Percentiles rank a stretch among this genome's conserved stretches.
Conservation (phyloP, 2,113 vertebrate species). For the Carassius carassius region DNA sequence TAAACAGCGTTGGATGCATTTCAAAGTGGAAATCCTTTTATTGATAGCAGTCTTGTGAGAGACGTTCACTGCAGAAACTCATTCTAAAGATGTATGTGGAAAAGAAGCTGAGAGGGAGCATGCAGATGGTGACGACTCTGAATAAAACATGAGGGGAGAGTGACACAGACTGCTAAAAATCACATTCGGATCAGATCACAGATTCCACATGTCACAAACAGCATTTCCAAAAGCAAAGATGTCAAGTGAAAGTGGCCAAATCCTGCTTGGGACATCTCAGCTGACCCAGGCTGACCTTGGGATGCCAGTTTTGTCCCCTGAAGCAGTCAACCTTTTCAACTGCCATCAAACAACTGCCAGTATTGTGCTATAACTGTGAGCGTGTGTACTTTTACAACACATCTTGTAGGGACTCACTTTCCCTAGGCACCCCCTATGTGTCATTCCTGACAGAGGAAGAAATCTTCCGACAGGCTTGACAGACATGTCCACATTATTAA, state of each 20-base stretch:
- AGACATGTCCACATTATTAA: constrained; percentile 33
- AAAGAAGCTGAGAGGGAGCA: constrained; percentile 9
- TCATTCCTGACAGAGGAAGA: constrained; percentile 32
- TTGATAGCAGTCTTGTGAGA: neutral
- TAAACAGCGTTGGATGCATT: neutral
- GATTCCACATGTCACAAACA: constrained; percentile 9
- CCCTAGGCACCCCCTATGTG: neutral
- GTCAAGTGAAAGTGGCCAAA: constrained; percentile 1
- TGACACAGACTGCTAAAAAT: constrained; percentile 36
- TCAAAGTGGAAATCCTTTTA: constrained; percentile 15
- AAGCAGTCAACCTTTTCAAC: constrained; percentile 26
- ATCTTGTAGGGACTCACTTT: neutral
- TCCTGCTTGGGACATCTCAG: neutral
- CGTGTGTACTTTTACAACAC: neutral
- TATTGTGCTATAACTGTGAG: constrained; percentile 24
- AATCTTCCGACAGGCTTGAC: constrained; percentile 2
- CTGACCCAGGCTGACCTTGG: constrained; percentile 20
- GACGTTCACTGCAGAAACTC: neutral
- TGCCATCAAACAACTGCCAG: constrained; percentile 33
- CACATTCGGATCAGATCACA: constrained; percentile 44
- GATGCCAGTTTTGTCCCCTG: neutral
- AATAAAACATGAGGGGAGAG: constrained; percentile 47
- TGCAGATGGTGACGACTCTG: constrained; percentile 39
- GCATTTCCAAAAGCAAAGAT: neutral
- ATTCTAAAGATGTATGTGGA: constrained; percentile 25